Evolutionary conservation across 2,888 invertebrate species (phyloP).

Genomic region (Calliphora vomitoria): DNA sequence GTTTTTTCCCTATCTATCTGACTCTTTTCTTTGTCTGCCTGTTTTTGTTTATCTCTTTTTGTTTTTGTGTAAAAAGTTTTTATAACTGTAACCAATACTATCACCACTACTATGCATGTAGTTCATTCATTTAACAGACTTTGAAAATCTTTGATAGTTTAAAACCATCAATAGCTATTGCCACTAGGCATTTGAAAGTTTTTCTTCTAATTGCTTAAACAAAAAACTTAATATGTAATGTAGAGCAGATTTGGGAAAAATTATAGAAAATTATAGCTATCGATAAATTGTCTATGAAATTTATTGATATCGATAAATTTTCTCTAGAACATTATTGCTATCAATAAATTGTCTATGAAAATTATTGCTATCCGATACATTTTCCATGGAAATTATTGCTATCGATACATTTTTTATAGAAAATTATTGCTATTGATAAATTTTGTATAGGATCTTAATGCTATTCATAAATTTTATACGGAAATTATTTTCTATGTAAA

Average conservation of each 20-base stretch:
- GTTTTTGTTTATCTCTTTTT: not conserved
- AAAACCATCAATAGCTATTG: constrained; percentile 49
- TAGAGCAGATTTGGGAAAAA: constrained; percentile 16
- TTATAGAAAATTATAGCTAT: no score
- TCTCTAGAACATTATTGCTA: no score
- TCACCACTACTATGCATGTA: not conserved
- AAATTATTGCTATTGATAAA: no score
- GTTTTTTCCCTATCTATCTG: not conserved
- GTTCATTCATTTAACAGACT: constrained; percentile 41
- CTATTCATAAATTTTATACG: no score
- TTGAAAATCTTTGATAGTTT: constrained; percentile 35
- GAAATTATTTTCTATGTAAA: no score
- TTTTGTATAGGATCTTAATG: no score
- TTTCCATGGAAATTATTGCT: no score
- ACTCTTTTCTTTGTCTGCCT: not conserved
- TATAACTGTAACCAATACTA: constrained; percentile 59
- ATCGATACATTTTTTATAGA: no score
- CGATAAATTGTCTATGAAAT: no score
- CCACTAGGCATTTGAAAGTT: constrained; percentile 50
- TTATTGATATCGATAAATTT: no score
- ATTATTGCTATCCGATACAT: no score
- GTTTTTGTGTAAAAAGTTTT: constrained; percentile 36
- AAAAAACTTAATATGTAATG: constrained; percentile 38
- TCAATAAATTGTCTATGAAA: no score
- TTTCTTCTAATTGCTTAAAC: constrained; percentile 32